phyloP scores from a whole-genome alignment of 2,113 vertebrate genomes.

The Chunga burmeisteri region DNA sequence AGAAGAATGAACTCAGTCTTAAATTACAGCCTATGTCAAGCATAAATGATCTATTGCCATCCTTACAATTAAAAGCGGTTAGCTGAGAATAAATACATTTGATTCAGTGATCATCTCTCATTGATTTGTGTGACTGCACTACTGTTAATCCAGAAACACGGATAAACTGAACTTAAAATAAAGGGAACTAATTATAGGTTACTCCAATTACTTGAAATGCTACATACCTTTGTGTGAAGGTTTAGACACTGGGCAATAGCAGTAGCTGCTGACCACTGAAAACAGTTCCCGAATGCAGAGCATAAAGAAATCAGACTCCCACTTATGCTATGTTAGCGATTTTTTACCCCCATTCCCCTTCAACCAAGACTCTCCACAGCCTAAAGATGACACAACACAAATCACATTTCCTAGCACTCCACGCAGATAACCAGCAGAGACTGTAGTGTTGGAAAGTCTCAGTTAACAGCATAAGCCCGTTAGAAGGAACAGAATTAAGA shows the following conservation, averaged over 20 bases:
- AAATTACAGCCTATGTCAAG: not conserved
- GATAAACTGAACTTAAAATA: not conserved
- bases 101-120: not conserved
- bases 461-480: not conserved
- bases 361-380: not conserved
- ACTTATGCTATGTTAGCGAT: not conserved
- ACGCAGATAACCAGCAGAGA: not conserved
- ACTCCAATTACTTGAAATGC: not conserved
- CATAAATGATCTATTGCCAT: not conserved
- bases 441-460: not conserved
- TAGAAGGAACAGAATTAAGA: not conserved
- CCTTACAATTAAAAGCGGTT: not conserved
- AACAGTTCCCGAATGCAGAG: not conserved
- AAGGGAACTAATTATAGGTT: not conserved
- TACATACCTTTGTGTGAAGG: fast-evolving
- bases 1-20: not conserved
- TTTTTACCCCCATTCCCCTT: not conserved
- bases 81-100: not conserved
- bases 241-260: not conserved
- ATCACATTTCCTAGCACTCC: not conserved
- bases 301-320: not conserved
- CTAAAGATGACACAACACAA: not conserved
- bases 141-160: not conserved
- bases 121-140: not conserved
- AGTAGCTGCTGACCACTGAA: not conserved